Evolutionary conservation across 2,888 invertebrate species (phyloP), one percentile per base, ranked within the genome.

Genomic region (Calameuta filiformis): DNA sequence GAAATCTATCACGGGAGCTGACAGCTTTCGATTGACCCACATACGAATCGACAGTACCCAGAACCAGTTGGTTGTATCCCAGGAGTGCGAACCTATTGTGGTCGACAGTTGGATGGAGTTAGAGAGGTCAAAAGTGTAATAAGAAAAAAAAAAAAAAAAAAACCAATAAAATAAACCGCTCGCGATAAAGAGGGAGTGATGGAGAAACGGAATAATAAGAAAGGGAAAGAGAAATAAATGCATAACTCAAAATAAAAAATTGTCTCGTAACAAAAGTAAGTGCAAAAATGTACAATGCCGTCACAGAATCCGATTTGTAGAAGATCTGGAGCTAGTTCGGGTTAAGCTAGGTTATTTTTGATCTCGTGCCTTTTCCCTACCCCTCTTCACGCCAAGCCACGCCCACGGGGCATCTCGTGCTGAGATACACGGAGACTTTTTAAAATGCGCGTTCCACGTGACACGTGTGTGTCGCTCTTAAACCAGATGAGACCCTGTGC

Each of bases 1-100:
- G 79, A 83, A 82, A 86, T 86, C 86, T 85, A 85, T 86, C 85
- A 86, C 81, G 79, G 79, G 80, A 79, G 79, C 75, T 78, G 86
- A 85, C 83, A 85, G 83, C 76, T 83, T 80, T 77, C 83, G 85
- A 84, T 85, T 81, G 85, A 86, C 84, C 86, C 77, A 86, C 79
- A 85, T 85, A 15, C 15, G 40, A 40, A 40, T 15, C 40, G 40
- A 40, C 40, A 40, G 15, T 40, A 15, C 6, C 15, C 15, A 40
- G 40, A 40, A 40, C 40, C 40, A 40, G 40, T 40, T 40, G 40
- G 40, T 15, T 40, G 15, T 40, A 40, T 40, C 15, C 37, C 15
- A 40, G 6, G 40, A 40, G 40, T 40, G 40, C 75, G 74, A 77
- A 81, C 77, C 37, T 68, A 75, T 76, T 69, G 35, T 74, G 78